Evolutionary conservation across 2,113 vertebrate genomes (phyloP).

Genomic region (Cheirogaleus medius): DNA sequence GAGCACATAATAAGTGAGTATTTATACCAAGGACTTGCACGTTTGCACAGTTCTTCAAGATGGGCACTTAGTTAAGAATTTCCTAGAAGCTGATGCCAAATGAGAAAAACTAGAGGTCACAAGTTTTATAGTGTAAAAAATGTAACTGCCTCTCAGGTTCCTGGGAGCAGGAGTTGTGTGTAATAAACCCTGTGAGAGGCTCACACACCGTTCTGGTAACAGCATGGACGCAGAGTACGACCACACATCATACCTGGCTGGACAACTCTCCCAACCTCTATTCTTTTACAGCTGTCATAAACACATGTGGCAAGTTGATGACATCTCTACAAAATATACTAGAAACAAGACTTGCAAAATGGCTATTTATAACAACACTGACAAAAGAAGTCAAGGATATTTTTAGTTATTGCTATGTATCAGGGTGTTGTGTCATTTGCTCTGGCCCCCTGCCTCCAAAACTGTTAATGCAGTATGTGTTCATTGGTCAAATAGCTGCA

Average conservation of each 20-base stretch:
- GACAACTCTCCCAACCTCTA: not conserved
- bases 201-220: fast-evolving
- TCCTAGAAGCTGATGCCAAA: not conserved
- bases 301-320: not conserved
- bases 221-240: fast-evolving
- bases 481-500: not conserved
- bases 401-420: not conserved
- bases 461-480: not conserved
- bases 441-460: not conserved
- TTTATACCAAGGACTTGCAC: not conserved
- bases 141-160: too few species aligned
- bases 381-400: not conserved
- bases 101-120: not conserved
- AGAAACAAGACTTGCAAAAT: not conserved
- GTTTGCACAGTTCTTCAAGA: not conserved
- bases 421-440: not conserved
- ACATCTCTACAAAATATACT: not conserved
- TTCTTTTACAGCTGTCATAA: not conserved
- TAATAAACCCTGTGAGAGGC: not conserved
- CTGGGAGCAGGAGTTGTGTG: not conserved
- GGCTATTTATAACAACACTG: not conserved
- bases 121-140: not conserved
- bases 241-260: fast-evolving
- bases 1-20: not conserved
- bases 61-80: not conserved